These are phyloP conservation scores for Carlito syrichta DNA, from an alignment of 2,113 vertebrate genomes.

Conservation along the genomic window DNA sequence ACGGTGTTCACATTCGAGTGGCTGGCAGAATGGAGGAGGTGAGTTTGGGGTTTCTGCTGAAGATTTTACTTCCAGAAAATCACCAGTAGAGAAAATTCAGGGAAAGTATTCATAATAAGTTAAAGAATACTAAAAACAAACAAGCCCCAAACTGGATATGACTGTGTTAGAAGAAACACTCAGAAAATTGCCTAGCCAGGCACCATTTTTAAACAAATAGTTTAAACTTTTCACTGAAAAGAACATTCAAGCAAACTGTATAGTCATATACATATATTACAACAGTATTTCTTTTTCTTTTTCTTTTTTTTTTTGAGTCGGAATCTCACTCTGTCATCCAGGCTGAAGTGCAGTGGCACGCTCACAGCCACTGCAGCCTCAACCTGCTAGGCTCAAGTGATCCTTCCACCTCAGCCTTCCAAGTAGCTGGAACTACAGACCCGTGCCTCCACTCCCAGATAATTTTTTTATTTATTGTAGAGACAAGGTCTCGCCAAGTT, in stretches of 20 bases:
- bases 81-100: neutral
- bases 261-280: too few species aligned
- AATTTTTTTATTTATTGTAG: too few species aligned
- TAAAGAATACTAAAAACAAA: neutral
- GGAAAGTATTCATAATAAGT: neutral
- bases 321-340: too few species aligned
- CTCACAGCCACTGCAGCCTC: too few species aligned
- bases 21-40: neutral
- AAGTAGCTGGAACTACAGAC: too few species aligned
- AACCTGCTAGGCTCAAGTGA: too few species aligned
- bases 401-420: too few species aligned
- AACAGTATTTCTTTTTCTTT: too few species aligned
- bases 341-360: too few species aligned
- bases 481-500: too few species aligned
- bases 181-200: neutral
- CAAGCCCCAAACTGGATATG: neutral
- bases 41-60: neutral
- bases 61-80: conserved; percentile 19
- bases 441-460: too few species aligned
- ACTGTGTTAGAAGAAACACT: neutral
- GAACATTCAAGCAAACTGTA: neutral
- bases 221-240: neutral
- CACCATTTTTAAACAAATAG: neutral
- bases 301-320: too few species aligned
- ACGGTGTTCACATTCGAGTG: neutral